A percentile compares a stretch with the other conserved stretches of the same genome.
These are phyloP conservation scores for Parauchenoglanis ngamensis DNA, from an alignment of 2,797 vertebrate genomes.

Conservation along the genomic window DNA sequence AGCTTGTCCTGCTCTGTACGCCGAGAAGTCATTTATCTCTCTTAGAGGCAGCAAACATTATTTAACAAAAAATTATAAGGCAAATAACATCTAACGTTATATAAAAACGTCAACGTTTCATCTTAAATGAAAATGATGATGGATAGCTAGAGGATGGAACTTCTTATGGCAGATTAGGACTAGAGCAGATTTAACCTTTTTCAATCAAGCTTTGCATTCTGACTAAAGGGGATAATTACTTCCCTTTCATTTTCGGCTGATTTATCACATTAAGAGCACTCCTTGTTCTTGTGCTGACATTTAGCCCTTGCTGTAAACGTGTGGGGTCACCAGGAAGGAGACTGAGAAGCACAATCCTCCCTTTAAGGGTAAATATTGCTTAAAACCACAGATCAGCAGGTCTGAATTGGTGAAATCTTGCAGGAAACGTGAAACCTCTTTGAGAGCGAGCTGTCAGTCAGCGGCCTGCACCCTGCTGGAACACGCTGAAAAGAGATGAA, in stretches of 20 bases:
- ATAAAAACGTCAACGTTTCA: neutral
- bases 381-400: constrained; percentile 18
- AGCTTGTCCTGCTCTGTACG: no score
- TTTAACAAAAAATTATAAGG: no score
- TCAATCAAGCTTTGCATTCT: neutral
- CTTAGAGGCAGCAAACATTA: neutral
- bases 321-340: constrained; percentile 10
- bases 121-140: neutral
- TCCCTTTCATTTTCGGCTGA: neutral
- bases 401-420: constrained; percentile 35
- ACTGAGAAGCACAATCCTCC: neutral
- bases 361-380: constrained; percentile 11
- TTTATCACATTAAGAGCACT: neutral
- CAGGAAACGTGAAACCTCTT: constrained; percentile 31
- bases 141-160: neutral
- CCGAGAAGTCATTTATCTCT: neutral
- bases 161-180: neutral
- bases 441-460: constrained; percentile 64
- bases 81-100: neutral
- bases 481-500: constrained; percentile 53
- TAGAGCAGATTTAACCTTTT: neutral
- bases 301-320: neutral
- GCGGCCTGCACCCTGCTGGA: constrained; percentile 45
- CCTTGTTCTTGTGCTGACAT: neutral
- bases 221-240: neutral